Evolutionary conservation across 2,888 invertebrate genomes (phyloP).

Genomic region (Tiphia femorata): DNA sequence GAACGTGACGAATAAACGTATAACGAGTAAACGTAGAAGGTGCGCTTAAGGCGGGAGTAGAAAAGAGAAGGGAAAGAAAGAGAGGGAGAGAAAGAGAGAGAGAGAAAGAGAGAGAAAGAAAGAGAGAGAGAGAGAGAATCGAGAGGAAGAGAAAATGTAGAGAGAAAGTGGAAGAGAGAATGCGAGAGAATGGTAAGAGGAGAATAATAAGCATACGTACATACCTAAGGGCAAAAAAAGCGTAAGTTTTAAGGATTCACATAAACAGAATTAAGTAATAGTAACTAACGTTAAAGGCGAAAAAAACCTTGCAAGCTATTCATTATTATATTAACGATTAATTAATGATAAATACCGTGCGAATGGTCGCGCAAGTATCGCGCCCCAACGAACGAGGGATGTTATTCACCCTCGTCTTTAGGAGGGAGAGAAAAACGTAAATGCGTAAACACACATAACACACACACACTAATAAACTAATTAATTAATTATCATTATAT

Average conservation of each 20-base stretch:
- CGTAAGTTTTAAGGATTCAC: conserved; percentile 62
- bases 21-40: not conserved
- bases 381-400: too few species aligned
- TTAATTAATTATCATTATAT: conserved; percentile 62
- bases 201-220: conserved; percentile 59
- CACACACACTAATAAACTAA: conserved; percentile 51
- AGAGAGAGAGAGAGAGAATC: not conserved
- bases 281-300: conserved; percentile 68
- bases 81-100: not conserved
- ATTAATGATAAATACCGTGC: conserved; percentile 56
- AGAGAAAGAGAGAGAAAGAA: not conserved
- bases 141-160: not conserved
- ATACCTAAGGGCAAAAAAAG: conserved; percentile 64
- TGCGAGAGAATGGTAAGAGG: conserved; percentile 9
- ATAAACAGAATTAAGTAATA: conserved; percentile 67
- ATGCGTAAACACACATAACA: conserved; percentile 29
- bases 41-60: not conserved
- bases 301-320: conserved; percentile 67
- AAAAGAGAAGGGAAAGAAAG: not conserved
- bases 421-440: conserved; percentile 50
- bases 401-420: too few species aligned
- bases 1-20: too few species aligned
- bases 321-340: conserved; percentile 66
- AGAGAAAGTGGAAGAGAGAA: conserved; percentile 6
- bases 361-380: conserved; percentile 53